Evolutionary conservation across 2,797 vertebrate species (phyloP).

Genomic region (Corythornis leucogaster): DNA sequence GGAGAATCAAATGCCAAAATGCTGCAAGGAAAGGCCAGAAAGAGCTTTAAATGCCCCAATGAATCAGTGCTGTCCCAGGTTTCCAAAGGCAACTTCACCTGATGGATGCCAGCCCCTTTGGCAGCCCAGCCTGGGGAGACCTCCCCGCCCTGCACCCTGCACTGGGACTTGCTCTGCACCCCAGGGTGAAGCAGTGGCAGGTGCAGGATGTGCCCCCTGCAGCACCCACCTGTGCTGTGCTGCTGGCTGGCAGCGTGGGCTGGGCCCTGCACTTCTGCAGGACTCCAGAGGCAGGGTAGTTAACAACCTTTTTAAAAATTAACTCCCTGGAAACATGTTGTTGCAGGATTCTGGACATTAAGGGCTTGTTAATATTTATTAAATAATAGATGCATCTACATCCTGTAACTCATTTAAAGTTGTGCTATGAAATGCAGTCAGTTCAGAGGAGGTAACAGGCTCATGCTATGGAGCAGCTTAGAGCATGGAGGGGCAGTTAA

Average conservation of each 20-base stretch:
- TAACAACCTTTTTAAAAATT: not conserved
- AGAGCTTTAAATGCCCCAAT: not conserved
- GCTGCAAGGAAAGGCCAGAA: not conserved
- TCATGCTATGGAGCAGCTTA: not conserved
- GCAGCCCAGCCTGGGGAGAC: not conserved
- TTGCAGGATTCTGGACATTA: not conserved
- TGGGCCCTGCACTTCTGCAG: no score
- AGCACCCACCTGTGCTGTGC: no score
- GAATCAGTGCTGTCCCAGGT: not conserved
- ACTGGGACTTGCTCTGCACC: not conserved
- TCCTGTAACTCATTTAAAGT: conserved; percentile 1
- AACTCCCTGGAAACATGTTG: not conserved
- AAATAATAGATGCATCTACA: conserved; percentile 32
- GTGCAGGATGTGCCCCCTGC: not conserved
- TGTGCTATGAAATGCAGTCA: not conserved
- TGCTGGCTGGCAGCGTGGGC: no score
- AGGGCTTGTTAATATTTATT: conserved; percentile 60
- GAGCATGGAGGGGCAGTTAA: not conserved
- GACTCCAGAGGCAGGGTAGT: accelerated
- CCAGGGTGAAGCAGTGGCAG: accelerated
- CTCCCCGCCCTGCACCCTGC: not conserved
- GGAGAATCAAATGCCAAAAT: not conserved
- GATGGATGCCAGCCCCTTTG: accelerated
- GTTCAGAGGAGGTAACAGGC: not conserved
- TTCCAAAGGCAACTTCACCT: not conserved